Percentiles rank a stretch among this genome's conserved stretches.
Evolutionary conservation across 2,888 invertebrate genomes (phyloP).

Genomic region (Pecten maximus): DNA sequence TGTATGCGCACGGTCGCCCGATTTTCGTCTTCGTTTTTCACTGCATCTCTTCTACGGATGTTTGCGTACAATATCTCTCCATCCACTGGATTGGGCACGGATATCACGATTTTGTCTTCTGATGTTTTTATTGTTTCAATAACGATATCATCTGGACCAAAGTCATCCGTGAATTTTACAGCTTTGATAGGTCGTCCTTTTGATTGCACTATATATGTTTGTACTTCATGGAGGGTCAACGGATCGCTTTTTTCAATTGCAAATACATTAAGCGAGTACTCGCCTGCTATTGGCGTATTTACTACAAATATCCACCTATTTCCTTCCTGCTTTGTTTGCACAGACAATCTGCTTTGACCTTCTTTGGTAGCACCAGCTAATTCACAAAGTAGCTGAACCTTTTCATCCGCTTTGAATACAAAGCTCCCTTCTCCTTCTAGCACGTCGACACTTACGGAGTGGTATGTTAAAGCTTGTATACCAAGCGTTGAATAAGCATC

Average conservation of each 20-base stretch:
- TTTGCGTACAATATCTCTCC: constrained; percentile 47
- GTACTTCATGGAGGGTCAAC: constrained; percentile 70
- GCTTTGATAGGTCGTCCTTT: constrained; percentile 59
- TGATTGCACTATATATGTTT: constrained; percentile 73
- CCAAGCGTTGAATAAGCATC: constrained; percentile 68
- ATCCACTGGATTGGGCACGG: constrained; percentile 71
- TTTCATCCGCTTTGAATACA: constrained; percentile 67
- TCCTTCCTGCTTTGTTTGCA: constrained; percentile 63
- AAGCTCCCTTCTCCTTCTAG: constrained; percentile 68
- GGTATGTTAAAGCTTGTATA: constrained; percentile 69
- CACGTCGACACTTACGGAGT: constrained; percentile 66
- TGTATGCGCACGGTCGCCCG: constrained; percentile 54
- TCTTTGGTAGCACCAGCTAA: constrained; percentile 71
- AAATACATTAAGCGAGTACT: constrained; percentile 79
- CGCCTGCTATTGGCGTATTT: constrained; percentile 73
- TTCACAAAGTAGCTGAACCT: constrained; percentile 74
- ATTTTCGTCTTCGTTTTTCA: constrained; percentile 42
- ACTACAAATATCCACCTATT: constrained; percentile 74
- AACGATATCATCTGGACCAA: constrained; percentile 52
- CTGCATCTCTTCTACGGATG: constrained; percentile 42
- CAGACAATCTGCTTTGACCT: constrained; percentile 64
- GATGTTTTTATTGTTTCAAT: constrained; percentile 76
- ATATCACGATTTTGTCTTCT: constrained; percentile 72
- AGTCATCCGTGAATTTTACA: constrained; percentile 56
- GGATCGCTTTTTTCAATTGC: constrained; percentile 70